A percentile compares a stretch with the other conserved stretches of the same genome.
Evolutionary conservation across 2,888 invertebrate genomes (phyloP).

Genomic region (Eupelmus urozonus): DNA sequence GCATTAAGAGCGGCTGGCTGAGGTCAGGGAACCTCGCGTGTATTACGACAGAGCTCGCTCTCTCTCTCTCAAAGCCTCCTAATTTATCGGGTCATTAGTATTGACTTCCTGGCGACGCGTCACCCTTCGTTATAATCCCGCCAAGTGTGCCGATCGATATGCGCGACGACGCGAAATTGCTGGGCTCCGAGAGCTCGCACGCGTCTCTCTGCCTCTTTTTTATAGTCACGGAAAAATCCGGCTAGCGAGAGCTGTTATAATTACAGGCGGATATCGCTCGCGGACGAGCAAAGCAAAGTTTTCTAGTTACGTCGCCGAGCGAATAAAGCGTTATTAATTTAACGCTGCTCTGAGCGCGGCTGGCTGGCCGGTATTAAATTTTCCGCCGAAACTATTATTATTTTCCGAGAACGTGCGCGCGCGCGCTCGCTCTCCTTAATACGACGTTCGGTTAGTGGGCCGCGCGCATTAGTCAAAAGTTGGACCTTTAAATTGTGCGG

Average conservation of each 20-base stretch:
- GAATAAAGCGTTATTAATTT: constrained; percentile 39
- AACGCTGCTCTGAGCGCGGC: not conserved
- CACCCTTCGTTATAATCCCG: constrained; percentile 8
- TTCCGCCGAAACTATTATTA: constrained; percentile 37
- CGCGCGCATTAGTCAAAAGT: constrained; percentile 11
- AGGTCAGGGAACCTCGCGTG: constrained; percentile 4
- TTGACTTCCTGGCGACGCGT: constrained; percentile 7
- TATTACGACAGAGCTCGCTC: not conserved
- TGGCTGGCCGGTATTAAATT: constrained; percentile 24
- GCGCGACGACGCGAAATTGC: not conserved
- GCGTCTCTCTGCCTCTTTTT: not conserved
- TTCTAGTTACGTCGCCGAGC: constrained; percentile 18
- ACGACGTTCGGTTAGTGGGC: no score
- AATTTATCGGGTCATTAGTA: constrained; percentile 53
- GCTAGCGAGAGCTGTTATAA: no score
- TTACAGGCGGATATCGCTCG: not conserved
- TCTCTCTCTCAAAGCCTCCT: constrained; percentile 37
- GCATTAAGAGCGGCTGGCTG: not conserved
- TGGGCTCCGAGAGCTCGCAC: no score
- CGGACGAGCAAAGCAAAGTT: constrained; percentile 5
- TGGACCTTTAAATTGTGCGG: not conserved
- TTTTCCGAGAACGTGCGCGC: constrained; percentile 23
- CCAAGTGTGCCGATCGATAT: not conserved
- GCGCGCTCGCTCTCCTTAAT: no score
- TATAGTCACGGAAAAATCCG: no score